phyloP scores from a whole-genome alignment of 1,140 invertebrate species.

The Oncopodura yosiiana region DNA sequence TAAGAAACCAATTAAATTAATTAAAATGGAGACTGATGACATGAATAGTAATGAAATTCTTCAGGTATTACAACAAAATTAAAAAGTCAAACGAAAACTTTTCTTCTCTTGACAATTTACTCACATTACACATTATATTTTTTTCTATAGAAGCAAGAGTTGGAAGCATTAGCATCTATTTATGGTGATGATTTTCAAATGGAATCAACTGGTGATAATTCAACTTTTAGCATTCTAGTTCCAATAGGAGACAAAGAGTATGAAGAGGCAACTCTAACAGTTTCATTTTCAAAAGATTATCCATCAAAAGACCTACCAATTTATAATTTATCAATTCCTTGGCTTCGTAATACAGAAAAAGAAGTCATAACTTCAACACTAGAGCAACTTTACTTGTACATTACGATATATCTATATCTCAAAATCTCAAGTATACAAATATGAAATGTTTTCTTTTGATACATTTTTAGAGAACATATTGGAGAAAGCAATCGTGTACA shows the following conservation, averaged over 20 bases:
- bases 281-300: constrained; percentile 54
- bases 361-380: constrained; percentile 47
- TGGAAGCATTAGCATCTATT: constrained; percentile 63
- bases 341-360: constrained; percentile 51
- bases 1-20: no score
- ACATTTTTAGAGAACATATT: constrained; percentile 50
- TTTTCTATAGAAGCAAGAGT: constrained; percentile 53
- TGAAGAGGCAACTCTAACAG: constrained; percentile 46
- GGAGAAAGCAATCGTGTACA: constrained; percentile 61
- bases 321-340: constrained; percentile 63
- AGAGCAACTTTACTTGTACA: constrained; percentile 58
- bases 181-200: constrained; percentile 59
- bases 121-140: constrained; percentile 36
- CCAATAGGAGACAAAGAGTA: constrained; percentile 30
- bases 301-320: constrained; percentile 53
- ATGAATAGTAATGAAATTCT: no score
- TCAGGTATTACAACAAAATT: no score
- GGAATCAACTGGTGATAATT: constrained; percentile 43
- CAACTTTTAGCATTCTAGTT: constrained; percentile 20
- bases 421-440: constrained; percentile 3
- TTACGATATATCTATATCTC: constrained; percentile 31
- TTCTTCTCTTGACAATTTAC: no score
- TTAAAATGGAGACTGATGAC: no score
- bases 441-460: constrained; percentile 14
- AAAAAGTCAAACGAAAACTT: no score